Base-by-base conservation (phyloP, 2,113 vertebrate genomes). In the Ursus arctos region DNA sequence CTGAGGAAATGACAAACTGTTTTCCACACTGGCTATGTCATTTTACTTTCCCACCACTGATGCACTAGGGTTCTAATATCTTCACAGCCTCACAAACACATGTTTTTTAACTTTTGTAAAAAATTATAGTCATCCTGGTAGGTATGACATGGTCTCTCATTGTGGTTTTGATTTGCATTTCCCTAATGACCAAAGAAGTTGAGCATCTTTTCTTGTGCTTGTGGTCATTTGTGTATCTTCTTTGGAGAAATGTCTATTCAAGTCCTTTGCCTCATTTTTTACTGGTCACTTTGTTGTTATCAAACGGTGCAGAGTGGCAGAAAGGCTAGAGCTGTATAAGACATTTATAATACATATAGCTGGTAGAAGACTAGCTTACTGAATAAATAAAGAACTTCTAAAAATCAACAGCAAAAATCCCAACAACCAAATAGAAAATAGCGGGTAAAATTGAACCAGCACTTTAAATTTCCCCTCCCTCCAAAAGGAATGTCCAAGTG, bases 371-470 rank as follows among this genome's bases (percentile, higher is more conserved):
- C n/a, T 43, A 28, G 53, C 51, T 94, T 88, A 18, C 4, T 40
- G 16, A 88, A 88, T 77, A 86, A 86, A 33, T 71, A 88, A 77
- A 86, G 28, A 55, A 67, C 11, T 59, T 88, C 11, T 87, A 83
- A 91, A 95, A 95, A 59, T 67, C 61, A 91, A 57, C 49, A 91
- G 77, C 59, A 82, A 90, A 47, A 91, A 85, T 55, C 31, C 49
- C 57, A 2, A 85, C 12, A 69, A 95, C 51, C 22, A 72, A 67
- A 57, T 2, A 77, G 59, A 67, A 85, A 69, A 79, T 40, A 85
- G 10, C 21, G 47, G 16, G 65, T 40, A 87, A 87, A 89, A 59
- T 4, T 80, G 82, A 79, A 57, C 5, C 47, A 61, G 69, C 21
- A 53, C 28, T 83, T 86, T 65, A 90, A 85, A 57, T 15, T 55